These are phyloP conservation scores for Phalera bucephala DNA, from an alignment of 2,888 invertebrate genomes.

Conservation along the genomic window DNA sequence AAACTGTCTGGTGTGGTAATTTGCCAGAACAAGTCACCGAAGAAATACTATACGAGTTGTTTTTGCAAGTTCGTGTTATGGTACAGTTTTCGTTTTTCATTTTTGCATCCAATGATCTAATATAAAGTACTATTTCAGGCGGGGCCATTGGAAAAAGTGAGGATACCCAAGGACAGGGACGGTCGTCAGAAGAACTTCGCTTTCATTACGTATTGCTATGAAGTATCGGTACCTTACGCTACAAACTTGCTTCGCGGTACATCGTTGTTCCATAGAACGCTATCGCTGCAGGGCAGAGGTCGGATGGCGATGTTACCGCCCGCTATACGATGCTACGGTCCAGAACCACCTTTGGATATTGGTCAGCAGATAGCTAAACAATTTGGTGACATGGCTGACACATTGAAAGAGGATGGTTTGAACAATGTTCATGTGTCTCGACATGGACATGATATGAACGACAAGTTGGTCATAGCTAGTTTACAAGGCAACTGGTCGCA, in stretches of 20 bases:
- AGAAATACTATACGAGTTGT: slow-evolving; percentile 91
- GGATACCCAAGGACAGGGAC: slow-evolving; percentile 89
- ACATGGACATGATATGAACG: slow-evolving; percentile 42
- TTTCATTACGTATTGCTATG: slow-evolving; percentile 90
- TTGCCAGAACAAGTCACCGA: slow-evolving; percentile 90
- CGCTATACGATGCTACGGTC: slow-evolving; percentile 62
- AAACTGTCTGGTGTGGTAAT: slow-evolving; percentile 93
- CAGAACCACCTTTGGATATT: slow-evolving; percentile 54
- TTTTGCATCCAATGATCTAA: background rate
- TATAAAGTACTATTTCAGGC: slow-evolving; percentile 75
- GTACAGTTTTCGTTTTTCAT: background rate
- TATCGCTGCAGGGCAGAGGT: slow-evolving; percentile 73
- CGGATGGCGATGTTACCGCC: slow-evolving; percentile 55
- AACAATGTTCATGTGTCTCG: slow-evolving; percentile 34
- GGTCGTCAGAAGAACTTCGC: slow-evolving; percentile 88
- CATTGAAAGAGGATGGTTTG: slow-evolving; percentile 47
- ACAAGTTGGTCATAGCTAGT: slow-evolving; percentile 66
- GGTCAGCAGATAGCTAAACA: slow-evolving; percentile 47
- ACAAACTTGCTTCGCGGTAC: slow-evolving; percentile 88
- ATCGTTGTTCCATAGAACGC: slow-evolving; percentile 83
- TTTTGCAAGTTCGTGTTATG: slow-evolving; percentile 85
- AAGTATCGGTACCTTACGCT: slow-evolving; percentile 89
- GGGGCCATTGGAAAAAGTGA: slow-evolving; percentile 90
- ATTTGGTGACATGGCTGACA: slow-evolving; percentile 67
- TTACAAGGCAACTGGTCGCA: slow-evolving; percentile 78